Base-by-base conservation (phyloP, 2,888 invertebrate species). In the Eristalis tenax region DNA sequence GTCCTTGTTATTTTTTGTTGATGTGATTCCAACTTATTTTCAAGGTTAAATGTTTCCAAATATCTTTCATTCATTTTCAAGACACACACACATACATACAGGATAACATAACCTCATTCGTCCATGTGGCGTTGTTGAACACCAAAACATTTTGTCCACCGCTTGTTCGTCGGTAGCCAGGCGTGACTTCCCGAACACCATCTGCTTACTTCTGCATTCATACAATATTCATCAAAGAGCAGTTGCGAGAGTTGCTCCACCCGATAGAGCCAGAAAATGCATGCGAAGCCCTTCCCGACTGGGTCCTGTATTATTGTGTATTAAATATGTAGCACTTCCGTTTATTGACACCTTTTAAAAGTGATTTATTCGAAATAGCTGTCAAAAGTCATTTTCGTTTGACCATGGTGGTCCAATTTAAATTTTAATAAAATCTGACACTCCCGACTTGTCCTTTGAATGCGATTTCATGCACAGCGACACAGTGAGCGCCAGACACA, bases 321-420 rank as follows among this genome's bases (percentile, higher is more conserved):
- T 63, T 26, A 63, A 63, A 63, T 28, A 63, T 63, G 63, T 32
- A 63, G 28, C 23, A 23, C 63, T 28, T 63, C 28, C 63, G 23
- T 28, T 32, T 63, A 32, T 32, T 28, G 63, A 32, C 63, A 26
- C 63, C 32, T 63, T 26, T 63, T 28, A 63, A 63, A 63, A 63
- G 10, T 63, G 32, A 63, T 63, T 63, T 63, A 63, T 63, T 15
- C 63, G 63, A 63, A 63, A 63, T 28, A 63, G 32, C 63, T 63
- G 23, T 23, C 63, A n/a, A 28, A 63, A 63, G 32, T 63, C 6
- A 63, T 23, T 63, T 63, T 63, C 26, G 18, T 50, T 50, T 50
- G 63, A n/a, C 32, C 32, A 26, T 6, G 63, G 13, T 8, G 26
- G 18, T 11, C 32, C 63, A 63, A 22, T 63, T 63, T 63, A 26